Base-by-base conservation (phyloP, 2,113 vertebrate species). In the Apteryx owenii region DNA sequence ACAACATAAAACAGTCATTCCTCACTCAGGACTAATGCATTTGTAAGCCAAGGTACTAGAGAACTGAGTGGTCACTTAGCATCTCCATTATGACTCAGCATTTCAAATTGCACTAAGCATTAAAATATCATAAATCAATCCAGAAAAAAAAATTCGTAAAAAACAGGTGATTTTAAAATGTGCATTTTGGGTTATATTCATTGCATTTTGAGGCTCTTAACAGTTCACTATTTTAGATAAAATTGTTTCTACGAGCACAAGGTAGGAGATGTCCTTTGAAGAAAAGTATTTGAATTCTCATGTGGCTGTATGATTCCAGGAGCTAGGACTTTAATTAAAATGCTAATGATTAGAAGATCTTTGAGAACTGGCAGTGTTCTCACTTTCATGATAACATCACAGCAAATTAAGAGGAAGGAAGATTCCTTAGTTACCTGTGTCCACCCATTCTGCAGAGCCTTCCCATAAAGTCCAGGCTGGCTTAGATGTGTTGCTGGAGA, bases 1-100 rank as follows among this genome's bases (percentile, higher is more conserved):
- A 62, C 53, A 69, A 16, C 25, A 7, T 26, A 46, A 72, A 79
- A 3, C 23, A 12, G 19, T n/a, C 46, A 15, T 69, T 68, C 36
- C 40, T 85, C 4, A 1, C 16, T 38, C 12, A 1, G 1, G 31
- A 51, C 53, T 17, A 15, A 31, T 9, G 3, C 2, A 0, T 48
- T 72, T 76, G 15, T 79, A 42, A 56, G 40, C 56, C 64, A 70
- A 51, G 7, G 7, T 64, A 10, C 70, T 60, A 22, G 36, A 53
- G 44, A 19, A 31, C 15, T 6, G 42, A 61, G 38, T 18, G 64
- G 36, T 62, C 33, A 28, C 36, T n/a, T 73, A 33, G 56, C 58
- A 70, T 62, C 58, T 64, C 53, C 7, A 26, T 18, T 80, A 79
- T 26, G 16, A 7, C 29, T 88, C 50, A 66, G 29, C 12, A 29